Evolutionary conservation across 1,140 invertebrate genomes (phyloP).

Genomic region (Adoxophyes honmai): DNA sequence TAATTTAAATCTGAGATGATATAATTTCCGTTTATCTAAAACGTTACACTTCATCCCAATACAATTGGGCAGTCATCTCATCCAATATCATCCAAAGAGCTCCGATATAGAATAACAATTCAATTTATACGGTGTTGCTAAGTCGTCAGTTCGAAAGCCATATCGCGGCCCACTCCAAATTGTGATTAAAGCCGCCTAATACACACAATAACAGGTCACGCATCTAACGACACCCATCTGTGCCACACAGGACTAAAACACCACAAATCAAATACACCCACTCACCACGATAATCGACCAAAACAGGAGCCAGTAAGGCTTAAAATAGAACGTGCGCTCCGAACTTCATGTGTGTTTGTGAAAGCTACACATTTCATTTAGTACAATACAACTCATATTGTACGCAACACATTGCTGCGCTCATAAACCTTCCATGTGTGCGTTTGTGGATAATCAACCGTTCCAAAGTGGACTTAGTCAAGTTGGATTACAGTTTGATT

Average conservation of each 20-base stretch:
- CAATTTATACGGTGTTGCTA: conserved; percentile 61
- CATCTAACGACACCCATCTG: conserved; percentile 59
- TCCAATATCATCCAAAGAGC: conserved; percentile 8
- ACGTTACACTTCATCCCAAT: no score
- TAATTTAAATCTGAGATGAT: no score
- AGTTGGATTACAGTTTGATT: neutral
- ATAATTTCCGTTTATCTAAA: no score
- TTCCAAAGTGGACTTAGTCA: neutral
- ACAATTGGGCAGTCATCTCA: no score
- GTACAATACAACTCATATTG: conserved; percentile 70
- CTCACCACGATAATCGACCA: conserved; percentile 19
- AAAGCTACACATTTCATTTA: conserved; percentile 76
- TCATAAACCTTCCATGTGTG: conserved; percentile 57
- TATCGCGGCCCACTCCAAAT: conserved; percentile 71
- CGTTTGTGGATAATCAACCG: conserved; percentile 25
- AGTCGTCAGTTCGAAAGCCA: conserved; percentile 64
- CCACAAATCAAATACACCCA: conserved; percentile 31
- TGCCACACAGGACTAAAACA: conserved; percentile 40
- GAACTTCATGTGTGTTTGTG: conserved; percentile 63
- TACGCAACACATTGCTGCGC: conserved; percentile 65
- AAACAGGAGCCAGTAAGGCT: conserved; percentile 6
- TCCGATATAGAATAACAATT: conserved; percentile 42
- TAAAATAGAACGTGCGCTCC: conserved; percentile 32
- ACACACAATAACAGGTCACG: conserved; percentile 75
- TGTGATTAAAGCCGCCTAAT: conserved; percentile 75